A percentile compares a stretch with the other conserved stretches of the same genome.
phyloP scores from a whole-genome alignment of 2,888 invertebrate genomes.

The Sphinx pinastri region DNA sequence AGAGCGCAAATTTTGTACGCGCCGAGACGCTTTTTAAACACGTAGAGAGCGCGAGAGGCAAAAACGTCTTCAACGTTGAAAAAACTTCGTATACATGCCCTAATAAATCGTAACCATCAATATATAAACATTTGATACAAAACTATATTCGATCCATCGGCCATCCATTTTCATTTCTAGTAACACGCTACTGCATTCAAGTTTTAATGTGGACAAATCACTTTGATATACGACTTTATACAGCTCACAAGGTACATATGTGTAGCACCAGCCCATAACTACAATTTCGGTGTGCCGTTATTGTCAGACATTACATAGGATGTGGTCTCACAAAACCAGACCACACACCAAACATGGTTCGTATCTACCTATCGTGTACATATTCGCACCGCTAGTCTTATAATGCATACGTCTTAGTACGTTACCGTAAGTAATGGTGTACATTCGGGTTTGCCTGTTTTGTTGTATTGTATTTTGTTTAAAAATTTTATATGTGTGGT shows the following conservation, averaged over 20 bases:
- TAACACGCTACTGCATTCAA: not conserved
- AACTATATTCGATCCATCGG: too few relatives aligned
- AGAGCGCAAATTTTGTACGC: too few relatives aligned
- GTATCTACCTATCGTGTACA: conserved; percentile 22
- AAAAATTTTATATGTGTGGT: too few relatives aligned
- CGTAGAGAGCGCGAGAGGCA: too few relatives aligned
- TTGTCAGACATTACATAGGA: conserved; percentile 25
- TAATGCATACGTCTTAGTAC: not conserved
- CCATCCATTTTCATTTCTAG: too few relatives aligned
- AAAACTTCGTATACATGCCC: too few relatives aligned
- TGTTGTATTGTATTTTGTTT: not conserved
- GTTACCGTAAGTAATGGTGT: not conserved
- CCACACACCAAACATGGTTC: conserved; percentile 22
- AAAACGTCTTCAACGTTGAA: too few relatives aligned
- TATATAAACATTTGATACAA: too few relatives aligned
- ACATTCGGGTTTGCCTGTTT: not conserved
- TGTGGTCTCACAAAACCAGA: conserved; percentile 24
- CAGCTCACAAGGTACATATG: conserved; percentile 13
- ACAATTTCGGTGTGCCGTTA: conserved; percentile 25
- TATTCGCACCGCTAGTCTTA: not conserved
- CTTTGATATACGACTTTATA: conserved; percentile 19
- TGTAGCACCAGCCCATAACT: conserved; percentile 22
- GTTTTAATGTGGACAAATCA: conserved; percentile 21
- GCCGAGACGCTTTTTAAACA: too few relatives aligned
- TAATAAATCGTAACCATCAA: too few relatives aligned